phyloP scores from a whole-genome alignment of 1,140 invertebrate genomes.

The Lasioglossum baleicum region DNA sequence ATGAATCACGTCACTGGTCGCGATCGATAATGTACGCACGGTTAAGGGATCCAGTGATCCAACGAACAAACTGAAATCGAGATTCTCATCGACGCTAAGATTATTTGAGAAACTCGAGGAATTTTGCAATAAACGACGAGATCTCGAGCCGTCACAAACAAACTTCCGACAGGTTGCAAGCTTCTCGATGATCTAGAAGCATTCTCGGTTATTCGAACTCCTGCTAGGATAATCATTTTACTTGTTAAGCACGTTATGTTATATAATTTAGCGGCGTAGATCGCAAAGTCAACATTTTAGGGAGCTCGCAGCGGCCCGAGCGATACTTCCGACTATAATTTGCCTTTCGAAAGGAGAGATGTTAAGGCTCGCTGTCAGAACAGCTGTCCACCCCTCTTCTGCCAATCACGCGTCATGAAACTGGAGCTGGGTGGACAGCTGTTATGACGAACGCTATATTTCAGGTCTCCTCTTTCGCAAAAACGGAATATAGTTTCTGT shows the following conservation, averaged over 20 bases:
- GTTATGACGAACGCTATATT: no score
- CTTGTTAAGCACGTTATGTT: background rate
- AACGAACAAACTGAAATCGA: background rate
- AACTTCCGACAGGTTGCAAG: background rate
- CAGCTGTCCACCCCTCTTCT: no score
- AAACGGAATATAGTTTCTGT: no score
- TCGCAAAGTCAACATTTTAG: background rate
- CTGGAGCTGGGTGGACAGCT: no score
- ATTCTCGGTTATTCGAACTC: background rate
- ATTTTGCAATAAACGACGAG: background rate
- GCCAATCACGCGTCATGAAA: no score
- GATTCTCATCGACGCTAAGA: no score
- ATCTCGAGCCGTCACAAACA: no score
- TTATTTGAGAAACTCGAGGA: background rate
- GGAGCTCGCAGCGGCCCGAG: background rate
- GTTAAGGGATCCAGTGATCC: background rate
- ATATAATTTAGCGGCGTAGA: background rate
- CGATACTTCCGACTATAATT: background rate
- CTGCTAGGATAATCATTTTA: background rate
- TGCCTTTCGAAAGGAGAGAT: background rate
- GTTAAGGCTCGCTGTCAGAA: no score
- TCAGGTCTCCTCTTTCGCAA: no score
- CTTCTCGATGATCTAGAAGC: background rate
- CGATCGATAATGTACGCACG: background rate
- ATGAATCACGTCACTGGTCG: conserved; percentile 5